Conservation (phyloP, 1,140 invertebrate genomes). For the Drosophila ironensis region DNA sequence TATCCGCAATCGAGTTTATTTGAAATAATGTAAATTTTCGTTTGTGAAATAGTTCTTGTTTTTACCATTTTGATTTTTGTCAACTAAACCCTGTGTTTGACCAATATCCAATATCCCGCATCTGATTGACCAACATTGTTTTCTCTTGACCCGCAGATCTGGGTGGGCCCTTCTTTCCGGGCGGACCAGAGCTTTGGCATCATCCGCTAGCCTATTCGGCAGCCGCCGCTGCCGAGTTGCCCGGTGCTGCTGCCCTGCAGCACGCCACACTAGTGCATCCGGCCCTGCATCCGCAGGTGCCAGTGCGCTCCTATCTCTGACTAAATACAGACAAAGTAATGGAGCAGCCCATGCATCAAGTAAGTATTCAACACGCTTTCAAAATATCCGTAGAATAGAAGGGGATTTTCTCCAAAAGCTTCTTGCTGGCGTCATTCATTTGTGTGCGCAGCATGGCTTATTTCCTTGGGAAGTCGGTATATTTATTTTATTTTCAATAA, state of each 20-base stretch:
- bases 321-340: slow-evolving; percentile 93
- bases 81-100: slow-evolving; percentile 34
- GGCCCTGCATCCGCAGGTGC: slow-evolving; percentile 97
- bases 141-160: slow-evolving; percentile 86
- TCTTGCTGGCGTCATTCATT: too few species aligned
- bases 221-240: slow-evolving; percentile 90
- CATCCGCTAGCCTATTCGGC: slow-evolving; percentile 93
- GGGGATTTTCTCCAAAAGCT: too few species aligned
- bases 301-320: slow-evolving; percentile 97
- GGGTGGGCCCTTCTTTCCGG: slow-evolving; percentile 96
- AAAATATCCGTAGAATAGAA: neutral
- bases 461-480: too few species aligned
- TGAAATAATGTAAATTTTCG: neutral
- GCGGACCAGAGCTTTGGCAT: slow-evolving; percentile 95
- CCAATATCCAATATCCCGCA: neutral
- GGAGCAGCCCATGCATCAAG: slow-evolving; percentile 82
- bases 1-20: slow-evolving; percentile 2
- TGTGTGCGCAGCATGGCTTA: too few species aligned
- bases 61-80: slow-evolving; percentile 29
- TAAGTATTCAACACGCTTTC: slow-evolving; percentile 36
- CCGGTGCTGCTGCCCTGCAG: slow-evolving; percentile 89
- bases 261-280: slow-evolving; percentile 95
- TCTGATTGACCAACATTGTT: slow-evolving; percentile 14
- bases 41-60: slow-evolving; percentile 62
- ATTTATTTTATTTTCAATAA: too few species aligned